phyloP scores from a whole-genome alignment of 2,888 invertebrate species.

The Unio delphinus region DNA sequence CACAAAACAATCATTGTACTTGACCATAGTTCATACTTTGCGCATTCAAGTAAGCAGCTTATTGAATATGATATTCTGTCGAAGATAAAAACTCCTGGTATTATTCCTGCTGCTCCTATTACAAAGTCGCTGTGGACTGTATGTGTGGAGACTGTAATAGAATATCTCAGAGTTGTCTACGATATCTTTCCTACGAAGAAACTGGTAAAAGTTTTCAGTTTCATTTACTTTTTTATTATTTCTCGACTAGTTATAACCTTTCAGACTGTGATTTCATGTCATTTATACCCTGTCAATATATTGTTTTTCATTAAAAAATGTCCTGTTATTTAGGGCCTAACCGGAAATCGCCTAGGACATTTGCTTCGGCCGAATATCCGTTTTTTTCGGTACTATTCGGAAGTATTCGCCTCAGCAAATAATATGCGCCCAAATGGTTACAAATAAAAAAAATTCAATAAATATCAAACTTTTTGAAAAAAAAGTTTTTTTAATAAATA shows the following conservation, averaged over 20 bases:
- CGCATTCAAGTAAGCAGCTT: slow-evolving; percentile 85
- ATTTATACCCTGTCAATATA: neutral
- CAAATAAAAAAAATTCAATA: too few species aligned
- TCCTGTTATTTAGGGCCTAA: too few species aligned
- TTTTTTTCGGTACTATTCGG: too few species aligned
- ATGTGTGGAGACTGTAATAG: slow-evolving; percentile 93
- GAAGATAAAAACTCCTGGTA: slow-evolving; percentile 74
- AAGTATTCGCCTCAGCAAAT: too few species aligned
- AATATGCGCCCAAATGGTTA: too few species aligned
- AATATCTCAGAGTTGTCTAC: slow-evolving; percentile 97
- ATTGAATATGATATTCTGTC: slow-evolving; percentile 86
- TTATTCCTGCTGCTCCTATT: slow-evolving; percentile 85
- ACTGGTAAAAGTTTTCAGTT: slow-evolving; percentile 46
- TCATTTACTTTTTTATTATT: neutral
- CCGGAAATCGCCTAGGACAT: too few species aligned
- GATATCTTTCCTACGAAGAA: slow-evolving; percentile 88
- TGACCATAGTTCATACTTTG: slow-evolving; percentile 94
- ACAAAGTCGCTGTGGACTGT: slow-evolving; percentile 97
- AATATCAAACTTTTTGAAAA: too few species aligned
- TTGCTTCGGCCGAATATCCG: too few species aligned
- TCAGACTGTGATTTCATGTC: neutral
- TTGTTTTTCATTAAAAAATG: too few species aligned
- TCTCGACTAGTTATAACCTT: neutral
- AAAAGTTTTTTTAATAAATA: too few species aligned
- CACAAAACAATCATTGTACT: slow-evolving; percentile 97